These are phyloP conservation scores for Ennomos erosarius DNA, from an alignment of 2,888 invertebrate genomes.

Conservation along the genomic window DNA sequence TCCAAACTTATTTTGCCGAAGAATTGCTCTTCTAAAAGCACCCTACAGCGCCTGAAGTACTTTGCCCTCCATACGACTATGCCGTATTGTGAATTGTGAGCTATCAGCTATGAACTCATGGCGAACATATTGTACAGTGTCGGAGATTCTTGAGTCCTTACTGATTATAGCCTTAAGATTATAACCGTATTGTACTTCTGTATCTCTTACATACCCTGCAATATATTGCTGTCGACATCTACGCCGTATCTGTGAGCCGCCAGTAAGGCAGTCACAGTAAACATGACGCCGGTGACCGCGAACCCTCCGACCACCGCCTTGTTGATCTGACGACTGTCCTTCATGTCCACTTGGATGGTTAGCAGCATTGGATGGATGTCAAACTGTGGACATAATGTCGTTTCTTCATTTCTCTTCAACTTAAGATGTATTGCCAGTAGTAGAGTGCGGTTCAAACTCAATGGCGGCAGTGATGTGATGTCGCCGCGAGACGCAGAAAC, in stretches of 20 bases:
- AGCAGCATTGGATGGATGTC: slow-evolving; percentile 94
- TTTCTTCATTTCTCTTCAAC: too few relatives aligned
- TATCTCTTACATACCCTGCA: slow-evolving; percentile 75
- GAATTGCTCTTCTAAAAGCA: too few relatives aligned
- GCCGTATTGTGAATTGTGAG: too few relatives aligned
- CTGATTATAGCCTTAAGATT: not conserved
- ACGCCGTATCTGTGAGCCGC: slow-evolving; percentile 88
- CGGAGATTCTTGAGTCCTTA: too few relatives aligned
- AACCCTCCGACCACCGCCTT: slow-evolving; percentile 90
- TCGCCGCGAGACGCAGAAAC: too few relatives aligned
- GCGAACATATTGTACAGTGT: not conserved
- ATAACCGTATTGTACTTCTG: not conserved
- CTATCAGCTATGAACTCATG: too few relatives aligned
- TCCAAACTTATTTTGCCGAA: too few relatives aligned
- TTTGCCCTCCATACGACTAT: too few relatives aligned
- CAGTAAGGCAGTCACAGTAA: slow-evolving; percentile 86
- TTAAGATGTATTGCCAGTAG: slow-evolving; percentile 36
- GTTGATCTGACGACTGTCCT: slow-evolving; percentile 89
- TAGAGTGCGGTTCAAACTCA: not conserved
- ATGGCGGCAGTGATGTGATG: too few relatives aligned
- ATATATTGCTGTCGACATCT: slow-evolving; percentile 86
- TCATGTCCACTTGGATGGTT: slow-evolving; percentile 97
- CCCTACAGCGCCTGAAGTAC: too few relatives aligned
- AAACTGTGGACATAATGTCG: slow-evolving; percentile 81
- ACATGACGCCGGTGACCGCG: slow-evolving; percentile 86